A percentile compares a stretch with the other conserved stretches of the same genome.
These are phyloP conservation scores for Trichogramma pretiosum DNA, from an alignment of 1,140 invertebrate genomes.

Conservation along the genomic window DNA sequence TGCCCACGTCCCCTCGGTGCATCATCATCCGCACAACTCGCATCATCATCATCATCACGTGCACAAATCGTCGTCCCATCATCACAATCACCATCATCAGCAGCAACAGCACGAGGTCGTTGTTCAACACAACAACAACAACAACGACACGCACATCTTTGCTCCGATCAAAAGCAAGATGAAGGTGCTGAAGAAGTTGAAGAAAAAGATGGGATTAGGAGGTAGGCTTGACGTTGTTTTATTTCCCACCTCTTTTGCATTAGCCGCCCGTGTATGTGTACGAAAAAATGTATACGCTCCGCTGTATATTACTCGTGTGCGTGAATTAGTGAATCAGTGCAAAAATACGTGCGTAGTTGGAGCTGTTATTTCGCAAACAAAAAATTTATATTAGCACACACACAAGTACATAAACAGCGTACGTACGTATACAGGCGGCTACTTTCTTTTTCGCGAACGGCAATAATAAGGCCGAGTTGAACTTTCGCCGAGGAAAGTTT, in stretches of 20 bases:
- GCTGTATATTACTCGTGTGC: background rate
- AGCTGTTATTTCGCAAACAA: too few relatives aligned
- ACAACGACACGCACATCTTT: slow-evolving; percentile 38
- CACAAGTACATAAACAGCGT: too few relatives aligned
- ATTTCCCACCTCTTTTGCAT: too few relatives aligned
- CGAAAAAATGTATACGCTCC: background rate
- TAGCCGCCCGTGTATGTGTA: too few relatives aligned
- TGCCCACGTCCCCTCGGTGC: background rate
- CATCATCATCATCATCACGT: slow-evolving; percentile 8
- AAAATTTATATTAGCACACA: too few relatives aligned
- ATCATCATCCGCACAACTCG: slow-evolving; percentile 21
- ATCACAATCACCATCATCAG: slow-evolving; percentile 27
- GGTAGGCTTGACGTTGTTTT: slow-evolving; percentile 16
- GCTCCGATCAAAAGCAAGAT: slow-evolving; percentile 47
- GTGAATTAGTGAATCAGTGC: background rate
- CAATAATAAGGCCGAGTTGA: too few relatives aligned
- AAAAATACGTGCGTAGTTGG: too few relatives aligned
- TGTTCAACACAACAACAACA: slow-evolving; percentile 9
- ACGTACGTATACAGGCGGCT: too few relatives aligned
- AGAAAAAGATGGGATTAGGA: slow-evolving; percentile 50
- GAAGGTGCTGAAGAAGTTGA: slow-evolving; percentile 52
- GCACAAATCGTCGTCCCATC: slow-evolving; percentile 22
- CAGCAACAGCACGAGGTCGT: slow-evolving; percentile 22
- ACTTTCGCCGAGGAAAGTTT: too few relatives aligned
- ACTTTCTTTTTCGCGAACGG: too few relatives aligned